Conservation (phyloP, 37 sponge, comb jelly and placozoan species). For the Mnemiopsis leidyi region DNA sequence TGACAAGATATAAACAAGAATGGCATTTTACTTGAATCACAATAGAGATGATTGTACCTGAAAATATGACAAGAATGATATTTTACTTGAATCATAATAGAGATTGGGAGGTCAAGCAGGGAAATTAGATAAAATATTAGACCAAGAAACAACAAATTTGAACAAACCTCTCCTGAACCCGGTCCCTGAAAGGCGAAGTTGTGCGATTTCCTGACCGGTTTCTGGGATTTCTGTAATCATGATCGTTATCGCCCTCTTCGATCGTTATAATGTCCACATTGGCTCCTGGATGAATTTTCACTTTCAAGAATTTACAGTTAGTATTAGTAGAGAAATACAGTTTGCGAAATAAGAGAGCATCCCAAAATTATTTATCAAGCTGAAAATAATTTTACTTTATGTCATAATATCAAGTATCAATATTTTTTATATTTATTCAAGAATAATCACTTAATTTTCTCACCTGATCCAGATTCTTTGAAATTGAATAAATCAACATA, state of each 20-base stretch:
- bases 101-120: too few species aligned
- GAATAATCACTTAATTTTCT: background rate
- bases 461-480: constrained; percentile 58
- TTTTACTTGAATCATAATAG: background rate
- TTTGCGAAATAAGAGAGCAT: background rate
- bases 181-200: constrained; percentile 42
- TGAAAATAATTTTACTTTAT: background rate
- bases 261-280: constrained; percentile 54
- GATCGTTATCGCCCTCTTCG: constrained; percentile 4
- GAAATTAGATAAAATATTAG: background rate
- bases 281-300: too few species aligned
- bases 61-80: background rate
- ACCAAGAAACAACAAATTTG: background rate
- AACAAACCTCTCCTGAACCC: constrained; percentile 41
- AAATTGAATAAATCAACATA: constrained; percentile 49
- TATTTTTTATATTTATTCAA: background rate
- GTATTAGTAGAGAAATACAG: background rate
- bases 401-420: background rate
- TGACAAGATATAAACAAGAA: background rate
- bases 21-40: background rate
- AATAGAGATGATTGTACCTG: constrained; percentile 40
- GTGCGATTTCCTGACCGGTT: background rate
- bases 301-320: background rate
- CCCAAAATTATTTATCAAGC: background rate
- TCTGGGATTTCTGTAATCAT: background rate